Evolutionary conservation across 2,113 vertebrate species (phyloP).

Genomic region (Saccopteryx bilineata): DNA sequence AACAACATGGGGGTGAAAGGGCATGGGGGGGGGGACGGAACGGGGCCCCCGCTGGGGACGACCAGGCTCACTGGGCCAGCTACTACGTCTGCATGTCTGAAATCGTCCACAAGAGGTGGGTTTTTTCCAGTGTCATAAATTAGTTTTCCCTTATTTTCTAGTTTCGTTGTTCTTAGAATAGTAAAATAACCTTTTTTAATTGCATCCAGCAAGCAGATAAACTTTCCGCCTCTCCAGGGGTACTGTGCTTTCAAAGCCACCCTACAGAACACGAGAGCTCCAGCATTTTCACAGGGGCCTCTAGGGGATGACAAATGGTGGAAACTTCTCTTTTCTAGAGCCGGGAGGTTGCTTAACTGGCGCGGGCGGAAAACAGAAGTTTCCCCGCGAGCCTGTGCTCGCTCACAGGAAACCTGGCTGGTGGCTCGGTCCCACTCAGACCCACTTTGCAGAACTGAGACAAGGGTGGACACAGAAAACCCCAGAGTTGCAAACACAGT

Average conservation of each 20-base stretch:
- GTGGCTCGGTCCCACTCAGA: background rate
- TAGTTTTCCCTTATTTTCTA: constrained; percentile 6
- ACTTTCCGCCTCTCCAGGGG: background rate
- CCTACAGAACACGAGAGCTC: background rate
- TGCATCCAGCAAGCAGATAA: background rate
- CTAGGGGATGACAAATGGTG: background rate
- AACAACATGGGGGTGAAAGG: background rate
- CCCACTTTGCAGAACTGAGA: background rate
- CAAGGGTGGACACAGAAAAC: background rate
- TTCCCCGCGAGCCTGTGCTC: background rate
- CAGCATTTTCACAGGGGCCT: background rate
- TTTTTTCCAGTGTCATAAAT: background rate
- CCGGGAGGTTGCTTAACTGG: background rate
- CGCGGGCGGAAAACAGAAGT: accelerated
- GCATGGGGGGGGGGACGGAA: background rate
- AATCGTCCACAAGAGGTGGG: background rate
- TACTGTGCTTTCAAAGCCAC: background rate
- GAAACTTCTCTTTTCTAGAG: constrained; percentile 54
- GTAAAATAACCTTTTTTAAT: background rate
- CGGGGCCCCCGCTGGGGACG: accelerated
- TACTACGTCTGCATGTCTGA: background rate
- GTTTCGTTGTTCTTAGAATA: constrained; percentile 14
- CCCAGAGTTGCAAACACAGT: background rate
- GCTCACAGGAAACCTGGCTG: background rate
- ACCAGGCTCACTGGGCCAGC: background rate